Base-by-base conservation (phyloP, 2,113 vertebrate species). In the Varanus komodoensis region DNA sequence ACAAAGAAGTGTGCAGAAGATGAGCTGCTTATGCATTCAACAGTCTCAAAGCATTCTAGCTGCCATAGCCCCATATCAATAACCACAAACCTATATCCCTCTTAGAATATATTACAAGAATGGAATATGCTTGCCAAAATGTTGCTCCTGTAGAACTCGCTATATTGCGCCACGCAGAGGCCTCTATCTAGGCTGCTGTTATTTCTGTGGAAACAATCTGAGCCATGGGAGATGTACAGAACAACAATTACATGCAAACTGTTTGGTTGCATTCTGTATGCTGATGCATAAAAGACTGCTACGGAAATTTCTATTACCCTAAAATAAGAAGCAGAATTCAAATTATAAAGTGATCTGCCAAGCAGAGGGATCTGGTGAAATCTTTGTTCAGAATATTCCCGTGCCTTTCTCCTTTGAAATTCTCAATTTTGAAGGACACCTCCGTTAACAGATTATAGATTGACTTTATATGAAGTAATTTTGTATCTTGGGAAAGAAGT, bases 291-390 rank as follows among this genome's bases (percentile, higher is more conserved):
- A 64, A 25, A 11, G 1, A 23, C 19, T 1, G 1, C 8, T 15
- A 23, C 8, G 68, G 79, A 71, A 84, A 48, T 23, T 92, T 74
- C 48, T 52, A 44, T 52, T 32, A 32, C 79, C n/a, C 2, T 23
- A 34, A 68, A 52, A 88, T 0, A 0, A 1, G 0, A 0, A 38
- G 44, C 17, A 32, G 1, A 48, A 78, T 48, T 44, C 71, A 71
- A 5, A 81, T 2, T 48, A 77, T 69, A 79, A 52, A 92, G 84
- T 61, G 82, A 6, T 38, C 44, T 64, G n/a, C 67, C 86, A 27
- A 3, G 8, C 29, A 86, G 7, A 69, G 71, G 14, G 61, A 87
- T 19, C 3, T 77, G 34, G 78, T 52, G 21, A 86, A 74, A 54
- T 7, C 29, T 5, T 54, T 15, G 19, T 50, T 86, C 17, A n/a